Conservation (phyloP, 2,797 vertebrate species). For the Clarias platycephalus region DNA sequence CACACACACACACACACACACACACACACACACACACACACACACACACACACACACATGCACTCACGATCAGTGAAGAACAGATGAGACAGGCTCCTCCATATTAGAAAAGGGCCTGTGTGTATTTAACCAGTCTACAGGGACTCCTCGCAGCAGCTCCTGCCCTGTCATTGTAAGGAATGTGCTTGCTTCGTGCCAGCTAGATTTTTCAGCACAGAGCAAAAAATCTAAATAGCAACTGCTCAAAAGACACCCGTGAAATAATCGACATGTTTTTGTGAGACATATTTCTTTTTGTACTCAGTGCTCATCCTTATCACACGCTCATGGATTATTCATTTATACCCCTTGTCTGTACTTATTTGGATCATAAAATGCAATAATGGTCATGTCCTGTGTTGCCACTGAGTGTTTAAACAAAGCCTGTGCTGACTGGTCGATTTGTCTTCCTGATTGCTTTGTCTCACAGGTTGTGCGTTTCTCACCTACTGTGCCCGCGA, state of each 20-base stretch:
- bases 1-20: slow-evolving; percentile 15
- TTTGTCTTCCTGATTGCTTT: slow-evolving; percentile 45
- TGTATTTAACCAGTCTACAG: slow-evolving; percentile 53
- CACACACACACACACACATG: slow-evolving; percentile 11
- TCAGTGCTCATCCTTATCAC: background rate
- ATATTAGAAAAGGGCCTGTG: slow-evolving; percentile 52
- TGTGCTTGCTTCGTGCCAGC: slow-evolving; percentile 34
- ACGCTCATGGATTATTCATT: slow-evolving; percentile 29
- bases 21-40: slow-evolving; percentile 16
- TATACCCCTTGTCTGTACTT: slow-evolving; percentile 10
- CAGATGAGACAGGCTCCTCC: slow-evolving; percentile 48
- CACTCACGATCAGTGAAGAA: slow-evolving; percentile 40
- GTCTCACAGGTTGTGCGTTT: slow-evolving; percentile 89
- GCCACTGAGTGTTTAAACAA: slow-evolving; percentile 35
- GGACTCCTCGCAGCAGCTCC: slow-evolving; percentile 47
- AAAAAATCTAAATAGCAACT: slow-evolving; percentile 6
- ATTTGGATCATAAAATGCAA: slow-evolving; percentile 21
- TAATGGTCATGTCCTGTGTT: slow-evolving; percentile 9
- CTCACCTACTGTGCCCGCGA: slow-evolving; percentile 98
- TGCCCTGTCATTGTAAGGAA: slow-evolving; percentile 50
- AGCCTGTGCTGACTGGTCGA: slow-evolving; percentile 26
- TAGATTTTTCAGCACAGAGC: slow-evolving; percentile 13
- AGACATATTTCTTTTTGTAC: background rate
- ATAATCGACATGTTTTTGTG: slow-evolving; percentile 9
- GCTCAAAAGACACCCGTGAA: slow-evolving; percentile 21